These are phyloP conservation scores for Euleptes europaea DNA, from an alignment of 2,113 vertebrate species.

Conservation along the genomic window DNA sequence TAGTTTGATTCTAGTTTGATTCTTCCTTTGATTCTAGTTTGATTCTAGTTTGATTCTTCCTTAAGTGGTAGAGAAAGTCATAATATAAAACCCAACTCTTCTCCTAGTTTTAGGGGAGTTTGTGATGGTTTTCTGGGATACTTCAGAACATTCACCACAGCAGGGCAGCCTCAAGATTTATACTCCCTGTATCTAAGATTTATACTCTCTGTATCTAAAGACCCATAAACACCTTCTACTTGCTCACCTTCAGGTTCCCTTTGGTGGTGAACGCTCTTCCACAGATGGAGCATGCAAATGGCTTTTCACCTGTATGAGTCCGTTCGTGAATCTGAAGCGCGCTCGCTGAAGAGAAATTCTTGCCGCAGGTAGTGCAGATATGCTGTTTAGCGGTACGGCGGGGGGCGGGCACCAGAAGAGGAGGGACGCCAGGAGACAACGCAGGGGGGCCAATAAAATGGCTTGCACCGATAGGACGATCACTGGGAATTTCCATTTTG, in stretches of 20 bases:
- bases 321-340: slow-evolving; percentile 97
- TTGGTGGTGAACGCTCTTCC: slow-evolving; percentile 96
- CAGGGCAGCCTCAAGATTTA: no score
- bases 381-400: slow-evolving; percentile 92
- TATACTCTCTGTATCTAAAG: background rate
- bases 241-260: slow-evolving; percentile 92
- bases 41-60: no score
- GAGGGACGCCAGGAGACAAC: slow-evolving; percentile 79
- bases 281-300: slow-evolving; percentile 93
- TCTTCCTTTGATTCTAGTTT: no score
- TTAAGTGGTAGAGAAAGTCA: no score
- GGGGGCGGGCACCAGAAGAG: slow-evolving; percentile 74
- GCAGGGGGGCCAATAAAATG: slow-evolving; percentile 81
- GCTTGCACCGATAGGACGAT: slow-evolving; percentile 78
- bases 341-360: slow-evolving; percentile 97
- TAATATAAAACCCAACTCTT: no score
- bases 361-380: slow-evolving; percentile 86
- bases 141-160: no score
- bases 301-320: slow-evolving; percentile 97
- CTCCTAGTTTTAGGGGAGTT: no score
- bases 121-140: no score
- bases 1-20: no score
- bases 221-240: background rate
- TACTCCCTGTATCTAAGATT: no score
- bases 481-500: slow-evolving; percentile 89